Evolutionary conservation across 2,797 vertebrate genomes (phyloP).

Genomic region (Falco berigora): DNA sequence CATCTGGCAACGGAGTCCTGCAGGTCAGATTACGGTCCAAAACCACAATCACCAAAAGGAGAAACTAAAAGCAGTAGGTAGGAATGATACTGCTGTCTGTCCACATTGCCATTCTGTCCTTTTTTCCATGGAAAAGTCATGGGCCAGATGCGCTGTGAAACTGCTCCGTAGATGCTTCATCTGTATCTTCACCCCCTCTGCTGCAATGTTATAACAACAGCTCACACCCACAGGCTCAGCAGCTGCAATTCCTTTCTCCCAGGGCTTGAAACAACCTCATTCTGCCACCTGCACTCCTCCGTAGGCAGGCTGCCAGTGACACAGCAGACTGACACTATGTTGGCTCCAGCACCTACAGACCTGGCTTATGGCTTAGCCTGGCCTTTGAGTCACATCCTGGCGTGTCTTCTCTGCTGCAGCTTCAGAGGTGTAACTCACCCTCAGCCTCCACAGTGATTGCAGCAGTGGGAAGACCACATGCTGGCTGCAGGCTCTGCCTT

Average conservation of each 20-base stretch:
- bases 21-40: background rate
- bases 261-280: background rate
- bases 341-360: background rate
- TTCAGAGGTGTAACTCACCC: background rate
- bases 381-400: background rate
- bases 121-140: background rate
- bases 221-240: background rate
- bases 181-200: background rate
- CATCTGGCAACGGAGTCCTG: background rate
- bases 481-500: background rate
- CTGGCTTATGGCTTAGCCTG: background rate
- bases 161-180: background rate
- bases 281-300: background rate
- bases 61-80: background rate
- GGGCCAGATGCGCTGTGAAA: background rate
- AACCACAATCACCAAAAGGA: background rate
- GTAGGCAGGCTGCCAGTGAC: background rate
- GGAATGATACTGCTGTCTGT: background rate
- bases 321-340: background rate
- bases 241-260: background rate
- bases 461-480: background rate
- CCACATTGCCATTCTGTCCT: background rate
- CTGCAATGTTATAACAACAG: background rate
- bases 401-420: background rate
- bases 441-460: background rate